phyloP scores from a whole-genome alignment of 1,140 invertebrate species.

The Drosophila triauraria region DNA sequence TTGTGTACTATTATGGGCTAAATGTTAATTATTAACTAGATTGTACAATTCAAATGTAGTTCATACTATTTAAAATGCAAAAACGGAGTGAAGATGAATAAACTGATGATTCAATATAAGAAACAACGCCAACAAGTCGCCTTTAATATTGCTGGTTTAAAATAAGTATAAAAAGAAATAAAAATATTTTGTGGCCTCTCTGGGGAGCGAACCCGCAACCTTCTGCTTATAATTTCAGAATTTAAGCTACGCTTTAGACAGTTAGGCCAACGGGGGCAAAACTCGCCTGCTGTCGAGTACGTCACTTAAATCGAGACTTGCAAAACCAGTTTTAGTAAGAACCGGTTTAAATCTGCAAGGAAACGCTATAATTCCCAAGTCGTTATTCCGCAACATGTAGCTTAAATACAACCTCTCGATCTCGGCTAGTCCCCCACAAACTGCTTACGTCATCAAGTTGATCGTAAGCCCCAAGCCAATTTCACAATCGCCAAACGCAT shows the following conservation, averaged over 20 bases:
- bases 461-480: neutral
- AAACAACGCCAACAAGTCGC: slow-evolving; percentile 16
- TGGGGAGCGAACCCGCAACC: neutral
- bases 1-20: slow-evolving; percentile 81
- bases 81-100: slow-evolving; percentile 65
- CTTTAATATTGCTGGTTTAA: neutral
- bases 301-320: no score
- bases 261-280: neutral
- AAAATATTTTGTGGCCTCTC: no score
- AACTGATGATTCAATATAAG: slow-evolving; percentile 55
- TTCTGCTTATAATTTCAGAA: neutral
- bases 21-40: slow-evolving; percentile 82
- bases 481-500: neutral
- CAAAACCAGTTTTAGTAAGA: neutral
- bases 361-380: slow-evolving; percentile 1
- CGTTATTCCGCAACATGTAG: neutral
- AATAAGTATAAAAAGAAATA: neutral
- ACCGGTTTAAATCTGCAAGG: neutral
- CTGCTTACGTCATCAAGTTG: neutral
- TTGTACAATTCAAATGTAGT: slow-evolving; percentile 82
- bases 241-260: neutral
- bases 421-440: neutral
- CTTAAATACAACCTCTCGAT: neutral
- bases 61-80: slow-evolving; percentile 81
- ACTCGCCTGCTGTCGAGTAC: no score